Conservation (phyloP, 2,113 vertebrate genomes). For the Ellobius talpinus region DNA sequence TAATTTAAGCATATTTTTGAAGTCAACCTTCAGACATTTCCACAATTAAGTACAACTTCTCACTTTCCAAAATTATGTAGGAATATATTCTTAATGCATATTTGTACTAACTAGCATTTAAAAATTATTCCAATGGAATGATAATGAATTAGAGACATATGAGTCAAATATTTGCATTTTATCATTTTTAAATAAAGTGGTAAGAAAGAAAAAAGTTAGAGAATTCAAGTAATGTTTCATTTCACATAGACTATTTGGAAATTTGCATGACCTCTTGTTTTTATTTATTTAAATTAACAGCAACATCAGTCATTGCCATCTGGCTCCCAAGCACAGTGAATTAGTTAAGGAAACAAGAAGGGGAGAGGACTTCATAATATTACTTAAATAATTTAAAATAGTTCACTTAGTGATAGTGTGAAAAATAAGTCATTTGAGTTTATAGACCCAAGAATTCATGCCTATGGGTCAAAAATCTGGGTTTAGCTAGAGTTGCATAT, state of each 20-base stretch:
- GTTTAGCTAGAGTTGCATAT: background rate
- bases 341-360: conserved; percentile 21
- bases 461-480: background rate
- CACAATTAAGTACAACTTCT: conserved; percentile 19
- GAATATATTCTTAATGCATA: conserved; percentile 31
- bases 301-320: conserved; percentile 24
- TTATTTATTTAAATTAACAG: conserved; percentile 73
- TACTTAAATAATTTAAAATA: conserved; percentile 68
- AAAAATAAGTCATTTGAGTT: conserved; percentile 35
- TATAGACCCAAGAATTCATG: background rate
- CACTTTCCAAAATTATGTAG: background rate
- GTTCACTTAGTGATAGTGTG: conserved; percentile 31
- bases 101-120: background rate
- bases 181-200: conserved; percentile 40
- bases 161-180: background rate
- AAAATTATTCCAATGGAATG: conserved; percentile 29
- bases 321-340: conserved; percentile 34
- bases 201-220: background rate
- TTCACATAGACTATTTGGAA: conserved; percentile 60
- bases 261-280: conserved; percentile 60
- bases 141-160: background rate
- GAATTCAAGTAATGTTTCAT: background rate
- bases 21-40: conserved; percentile 19
- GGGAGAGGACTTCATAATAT: conserved; percentile 29
- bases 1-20: background rate